Base-by-base conservation (phyloP, 37 sponge, comb jelly and placozoan species). In the Chondrosia reniformis region DNA sequence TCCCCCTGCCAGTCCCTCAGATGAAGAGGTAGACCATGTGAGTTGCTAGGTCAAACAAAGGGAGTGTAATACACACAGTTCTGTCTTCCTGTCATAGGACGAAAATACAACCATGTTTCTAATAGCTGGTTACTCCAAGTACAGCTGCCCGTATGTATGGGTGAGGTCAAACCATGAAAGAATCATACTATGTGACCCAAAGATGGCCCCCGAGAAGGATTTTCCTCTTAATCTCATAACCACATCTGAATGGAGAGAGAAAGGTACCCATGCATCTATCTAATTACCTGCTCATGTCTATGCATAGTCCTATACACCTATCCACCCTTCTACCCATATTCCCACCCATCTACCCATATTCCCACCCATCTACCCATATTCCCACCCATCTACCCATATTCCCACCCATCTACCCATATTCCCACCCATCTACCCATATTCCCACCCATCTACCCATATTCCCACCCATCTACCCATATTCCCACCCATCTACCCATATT, bases 121-220 rank as follows among this genome's bases (percentile, higher is more conserved):
- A 28, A 79, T 95, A 33, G 95, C 89, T 49, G 86, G 78, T 24
- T 95, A 95, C 55, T 37, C 82, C 21, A 46, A 84, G 5, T 95
- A 95, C 79, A 80, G 79, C 65, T 15, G 89, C 0, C 95, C 95
- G 0, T 95, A 95, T 55, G 95, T 91, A 1, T 95, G 95, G 95
- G 88, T 94, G 73, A 83, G 95, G 3, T 80, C 92, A 32, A 91
- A 95, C 79, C 95, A 95, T 75, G 84, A 89, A 32, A 37, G 92
- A 19, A 67, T 95, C 12, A 89, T 95, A 1, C 34, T 45, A 9
- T 36, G 19, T 44, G 72, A 52, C 25, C 66, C 80, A 30, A 61
- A 81, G 57, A 78, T 83, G 46, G 33, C 55, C 8, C 54, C 56
- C 17, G 92, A 88, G 76, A 94, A 91, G 63, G 92, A 91, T 78